Evolutionary conservation across 2,797 vertebrate genomes (phyloP).

Genomic region (Lophius americanus): DNA sequence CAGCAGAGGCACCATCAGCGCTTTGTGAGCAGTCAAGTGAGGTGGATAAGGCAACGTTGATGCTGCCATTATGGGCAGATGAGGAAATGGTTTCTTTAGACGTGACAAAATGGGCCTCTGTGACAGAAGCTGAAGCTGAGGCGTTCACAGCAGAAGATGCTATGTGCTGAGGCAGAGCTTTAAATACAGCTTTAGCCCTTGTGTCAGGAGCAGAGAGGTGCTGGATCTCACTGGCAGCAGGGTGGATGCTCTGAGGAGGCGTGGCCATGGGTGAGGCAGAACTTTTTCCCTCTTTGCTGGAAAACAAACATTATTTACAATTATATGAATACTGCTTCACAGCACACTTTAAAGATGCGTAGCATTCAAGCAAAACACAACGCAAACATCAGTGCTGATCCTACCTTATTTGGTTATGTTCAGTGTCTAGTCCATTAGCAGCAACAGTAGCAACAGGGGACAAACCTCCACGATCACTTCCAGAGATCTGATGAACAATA

Average conservation of each 20-base stretch:
- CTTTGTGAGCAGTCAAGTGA: conserved; percentile 26
- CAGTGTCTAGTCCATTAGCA: conserved; percentile 51
- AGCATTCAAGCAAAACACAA: background rate
- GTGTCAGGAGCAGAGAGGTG: conserved; percentile 45
- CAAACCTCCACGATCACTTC: conserved; percentile 33
- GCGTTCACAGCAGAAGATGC: conserved; percentile 34
- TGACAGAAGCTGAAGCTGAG: conserved; percentile 36
- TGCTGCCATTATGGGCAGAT: conserved; percentile 26
- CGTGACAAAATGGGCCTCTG: conserved; percentile 30
- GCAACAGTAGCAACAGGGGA: conserved; percentile 22
- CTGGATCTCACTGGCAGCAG: conserved; percentile 50
- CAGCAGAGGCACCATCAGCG: conserved; percentile 18
- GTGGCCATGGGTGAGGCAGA: conserved; percentile 40
- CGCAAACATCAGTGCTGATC: background rate
- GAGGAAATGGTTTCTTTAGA: conserved; percentile 37
- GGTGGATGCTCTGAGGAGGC: conserved; percentile 43
- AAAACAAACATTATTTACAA: conserved; percentile 25
- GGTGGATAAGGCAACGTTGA: conserved; percentile 45
- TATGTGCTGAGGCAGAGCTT: conserved; percentile 46
- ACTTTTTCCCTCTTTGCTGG: conserved; percentile 54
- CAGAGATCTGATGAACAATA: conserved; percentile 50
- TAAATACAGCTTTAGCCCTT: conserved; percentile 59
- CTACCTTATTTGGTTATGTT: conserved; percentile 59
- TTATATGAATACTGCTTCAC: background rate
- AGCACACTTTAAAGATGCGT: background rate